Conservation (phyloP, 2,888 invertebrate genomes). For the Orchesellides sinensis region DNA sequence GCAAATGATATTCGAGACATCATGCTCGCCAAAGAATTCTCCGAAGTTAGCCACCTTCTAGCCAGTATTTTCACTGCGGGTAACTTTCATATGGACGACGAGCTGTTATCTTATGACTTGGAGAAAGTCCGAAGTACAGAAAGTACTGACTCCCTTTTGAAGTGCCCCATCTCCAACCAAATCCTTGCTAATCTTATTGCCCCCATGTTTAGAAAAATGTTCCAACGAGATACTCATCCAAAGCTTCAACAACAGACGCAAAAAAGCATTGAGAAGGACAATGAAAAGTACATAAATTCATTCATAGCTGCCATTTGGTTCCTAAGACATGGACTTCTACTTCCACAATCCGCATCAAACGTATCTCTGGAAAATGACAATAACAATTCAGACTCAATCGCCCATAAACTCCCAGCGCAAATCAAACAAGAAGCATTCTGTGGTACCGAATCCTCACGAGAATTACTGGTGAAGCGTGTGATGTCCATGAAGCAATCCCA, state of each 20-base stretch:
- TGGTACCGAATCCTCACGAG: constrained; percentile 11
- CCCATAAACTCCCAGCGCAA: background rate
- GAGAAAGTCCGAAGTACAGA: no score
- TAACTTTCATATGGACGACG: constrained; percentile 6
- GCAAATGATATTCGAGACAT: constrained; percentile 7
- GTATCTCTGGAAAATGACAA: no score
- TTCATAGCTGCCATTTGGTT: constrained; percentile 37
- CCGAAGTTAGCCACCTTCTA: constrained; percentile 4
- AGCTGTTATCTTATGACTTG: background rate
- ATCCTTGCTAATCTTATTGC: constrained; percentile 7
- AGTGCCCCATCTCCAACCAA: constrained; percentile 2
- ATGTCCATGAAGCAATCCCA: constrained; percentile 14
- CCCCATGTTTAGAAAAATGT: background rate
- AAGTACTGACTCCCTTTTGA: no score
- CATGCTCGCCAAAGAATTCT: constrained; percentile 12
- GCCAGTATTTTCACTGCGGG: constrained; percentile 33
- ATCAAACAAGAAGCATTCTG: background rate
- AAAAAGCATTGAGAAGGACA: background rate
- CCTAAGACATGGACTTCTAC: constrained; percentile 7
- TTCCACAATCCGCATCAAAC: background rate
- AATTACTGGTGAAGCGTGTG: background rate
- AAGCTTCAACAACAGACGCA: background rate
- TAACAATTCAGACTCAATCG: background rate
- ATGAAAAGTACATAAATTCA: background rate
- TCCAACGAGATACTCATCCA: background rate